Evolutionary conservation across 1,140 invertebrate genomes (phyloP).

Genomic region (Orchesella cincta): DNA sequence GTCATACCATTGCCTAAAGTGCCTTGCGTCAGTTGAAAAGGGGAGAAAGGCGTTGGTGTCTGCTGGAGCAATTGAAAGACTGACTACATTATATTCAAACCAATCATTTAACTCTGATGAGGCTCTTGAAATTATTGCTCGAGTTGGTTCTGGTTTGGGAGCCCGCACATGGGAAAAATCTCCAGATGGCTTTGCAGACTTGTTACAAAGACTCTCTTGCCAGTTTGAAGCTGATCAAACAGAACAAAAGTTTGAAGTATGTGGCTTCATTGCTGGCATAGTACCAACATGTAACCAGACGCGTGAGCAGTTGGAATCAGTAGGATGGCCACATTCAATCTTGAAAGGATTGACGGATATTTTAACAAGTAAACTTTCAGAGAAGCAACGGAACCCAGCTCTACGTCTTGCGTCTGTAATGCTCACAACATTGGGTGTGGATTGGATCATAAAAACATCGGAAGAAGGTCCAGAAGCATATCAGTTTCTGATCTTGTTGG

Average conservation of each 20-base stretch:
- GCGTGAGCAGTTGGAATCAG: conserved; percentile 63
- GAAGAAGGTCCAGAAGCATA: conserved; percentile 66
- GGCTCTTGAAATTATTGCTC: conserved; percentile 73
- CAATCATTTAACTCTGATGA: conserved; percentile 85
- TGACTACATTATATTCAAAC: conserved; percentile 79
- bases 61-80: conserved; percentile 73
- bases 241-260: conserved; percentile 83
- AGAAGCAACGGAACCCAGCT: conserved; percentile 82
- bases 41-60: conserved; percentile 75
- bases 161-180: conserved; percentile 66
- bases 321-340: conserved; percentile 76
- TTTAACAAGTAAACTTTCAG: conserved; percentile 79
- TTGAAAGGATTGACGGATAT: conserved; percentile 78
- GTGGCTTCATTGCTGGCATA: conserved; percentile 71
- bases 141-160: conserved; percentile 62
- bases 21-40: conserved; percentile 70
- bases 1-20: conserved; percentile 79
- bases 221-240: conserved; percentile 85
- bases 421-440: conserved; percentile 77
- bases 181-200: conserved; percentile 72
- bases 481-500: conserved; percentile 77
- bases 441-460: conserved; percentile 73
- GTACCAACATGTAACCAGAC: conserved; percentile 67
- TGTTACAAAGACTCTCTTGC: conserved; percentile 79
- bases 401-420: conserved; percentile 77